Evolutionary conservation across 2,797 vertebrate genomes (phyloP).

Genomic region (Enteromius treurensis): DNA sequence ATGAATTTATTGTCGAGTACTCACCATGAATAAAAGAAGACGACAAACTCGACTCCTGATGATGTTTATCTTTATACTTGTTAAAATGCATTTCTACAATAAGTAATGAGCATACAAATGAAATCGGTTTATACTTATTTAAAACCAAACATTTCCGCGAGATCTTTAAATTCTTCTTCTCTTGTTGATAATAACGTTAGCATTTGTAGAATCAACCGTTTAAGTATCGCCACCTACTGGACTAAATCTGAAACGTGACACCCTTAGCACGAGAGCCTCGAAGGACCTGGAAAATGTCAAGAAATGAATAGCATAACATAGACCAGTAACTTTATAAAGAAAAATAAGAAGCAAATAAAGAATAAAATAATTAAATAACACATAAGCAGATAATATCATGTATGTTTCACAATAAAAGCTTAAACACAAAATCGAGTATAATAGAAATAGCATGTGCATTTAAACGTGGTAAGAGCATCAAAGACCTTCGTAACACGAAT

Average conservation of each 20-base stretch:
- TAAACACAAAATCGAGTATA: neutral
- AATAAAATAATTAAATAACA: neutral
- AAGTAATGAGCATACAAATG: neutral
- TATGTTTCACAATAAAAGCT: neutral
- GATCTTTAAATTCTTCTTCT: conserved; percentile 39
- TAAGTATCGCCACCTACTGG: conserved; percentile 17
- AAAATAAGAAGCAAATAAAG: neutral
- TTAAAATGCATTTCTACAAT: conserved; percentile 24
- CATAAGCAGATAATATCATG: neutral
- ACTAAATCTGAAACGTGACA: neutral
- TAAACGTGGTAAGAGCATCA: too few relatives aligned
- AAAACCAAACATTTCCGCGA: conserved; percentile 54
- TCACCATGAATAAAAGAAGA: conserved; percentile 16
- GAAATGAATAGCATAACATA: neutral
- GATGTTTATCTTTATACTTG: conserved; percentile 9
- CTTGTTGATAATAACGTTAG: too few relatives aligned
- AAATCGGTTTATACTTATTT: neutral
- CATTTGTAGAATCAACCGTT: neutral
- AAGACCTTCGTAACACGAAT: neutral
- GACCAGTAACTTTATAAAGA: neutral
- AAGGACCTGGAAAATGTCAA: neutral
- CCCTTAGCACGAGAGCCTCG: neutral
- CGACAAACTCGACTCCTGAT: neutral
- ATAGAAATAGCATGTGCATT: neutral
- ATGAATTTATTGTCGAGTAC: neutral